Evolutionary conservation across 2,113 vertebrate species (phyloP).

Genomic region (Parus major): DNA sequence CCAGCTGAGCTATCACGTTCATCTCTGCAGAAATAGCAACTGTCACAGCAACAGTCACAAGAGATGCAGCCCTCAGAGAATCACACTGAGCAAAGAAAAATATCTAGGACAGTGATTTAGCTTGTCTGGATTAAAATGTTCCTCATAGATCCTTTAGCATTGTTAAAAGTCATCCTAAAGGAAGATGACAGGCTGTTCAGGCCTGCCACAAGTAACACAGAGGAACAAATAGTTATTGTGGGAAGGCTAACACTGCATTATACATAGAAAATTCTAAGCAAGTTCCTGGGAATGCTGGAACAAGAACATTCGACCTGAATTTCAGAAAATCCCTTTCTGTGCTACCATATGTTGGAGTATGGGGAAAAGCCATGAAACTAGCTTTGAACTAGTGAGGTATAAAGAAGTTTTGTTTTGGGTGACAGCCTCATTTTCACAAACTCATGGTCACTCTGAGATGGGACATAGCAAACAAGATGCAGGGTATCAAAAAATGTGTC

Average conservation of each 20-base stretch:
- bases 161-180: slow-evolving; percentile 11
- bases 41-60: background rate
- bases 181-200: background rate
- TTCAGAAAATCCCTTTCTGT: background rate
- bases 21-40: slow-evolving; percentile 28
- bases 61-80: slow-evolving; percentile 12
- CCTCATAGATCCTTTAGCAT: background rate
- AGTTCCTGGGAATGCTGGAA: background rate
- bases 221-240: background rate
- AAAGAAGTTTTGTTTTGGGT: background rate
- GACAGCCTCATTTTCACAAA: background rate
- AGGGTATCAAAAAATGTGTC: background rate
- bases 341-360: background rate
- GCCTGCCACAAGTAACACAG: background rate
- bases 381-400: background rate
- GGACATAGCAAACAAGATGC: background rate
- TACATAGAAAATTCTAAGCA: background rate
- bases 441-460: background rate
- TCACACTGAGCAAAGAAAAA: background rate
- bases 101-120: slow-evolving; percentile 25
- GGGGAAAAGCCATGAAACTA: background rate
- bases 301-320: background rate
- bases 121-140: background rate
- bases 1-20: background rate
- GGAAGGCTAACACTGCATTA: background rate